These are phyloP conservation scores for Plusia festucae DNA, from an alignment of 2,888 invertebrate species.

Conservation along the genomic window DNA sequence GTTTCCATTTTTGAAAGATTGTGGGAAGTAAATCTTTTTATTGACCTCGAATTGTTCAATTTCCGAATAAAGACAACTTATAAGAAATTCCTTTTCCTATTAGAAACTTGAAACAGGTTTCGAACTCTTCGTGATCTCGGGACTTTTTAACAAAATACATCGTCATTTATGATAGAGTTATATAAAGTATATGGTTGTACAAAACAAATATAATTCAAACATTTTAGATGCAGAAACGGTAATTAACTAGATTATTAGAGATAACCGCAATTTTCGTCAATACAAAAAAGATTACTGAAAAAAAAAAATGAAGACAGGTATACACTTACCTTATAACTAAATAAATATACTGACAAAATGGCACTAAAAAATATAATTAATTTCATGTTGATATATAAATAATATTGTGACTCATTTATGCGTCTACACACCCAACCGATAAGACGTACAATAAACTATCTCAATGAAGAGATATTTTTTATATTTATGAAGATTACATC, in stretches of 20 bases:
- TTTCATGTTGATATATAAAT: constrained; percentile 55
- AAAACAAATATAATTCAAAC: neutral
- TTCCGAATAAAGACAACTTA: constrained; percentile 14
- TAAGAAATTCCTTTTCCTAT: constrained; percentile 28
- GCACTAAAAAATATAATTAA: constrained; percentile 47
- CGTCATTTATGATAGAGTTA: too few relatives aligned
- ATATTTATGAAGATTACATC: constrained; percentile 46
- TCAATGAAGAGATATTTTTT: constrained; percentile 30
- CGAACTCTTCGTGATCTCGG: constrained; percentile 23
- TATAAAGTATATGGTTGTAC: neutral
- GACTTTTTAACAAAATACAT: too few relatives aligned
- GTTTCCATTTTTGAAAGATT: neutral
- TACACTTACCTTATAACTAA: constrained; percentile 58
- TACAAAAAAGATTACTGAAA: too few relatives aligned
- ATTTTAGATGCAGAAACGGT: neutral
- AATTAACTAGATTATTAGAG: too few relatives aligned
- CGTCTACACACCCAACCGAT: constrained; percentile 16
- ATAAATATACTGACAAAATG: constrained; percentile 45
- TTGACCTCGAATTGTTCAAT: neutral
- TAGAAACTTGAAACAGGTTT: constrained; percentile 28
- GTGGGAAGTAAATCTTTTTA: neutral
- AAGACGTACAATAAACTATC: constrained; percentile 16
- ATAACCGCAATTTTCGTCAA: neutral
- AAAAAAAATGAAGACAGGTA: neutral
- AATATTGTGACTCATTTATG: constrained; percentile 34